phyloP scores from a whole-genome alignment of 2,888 invertebrate genomes.

The Oxycera nigricornis region DNA sequence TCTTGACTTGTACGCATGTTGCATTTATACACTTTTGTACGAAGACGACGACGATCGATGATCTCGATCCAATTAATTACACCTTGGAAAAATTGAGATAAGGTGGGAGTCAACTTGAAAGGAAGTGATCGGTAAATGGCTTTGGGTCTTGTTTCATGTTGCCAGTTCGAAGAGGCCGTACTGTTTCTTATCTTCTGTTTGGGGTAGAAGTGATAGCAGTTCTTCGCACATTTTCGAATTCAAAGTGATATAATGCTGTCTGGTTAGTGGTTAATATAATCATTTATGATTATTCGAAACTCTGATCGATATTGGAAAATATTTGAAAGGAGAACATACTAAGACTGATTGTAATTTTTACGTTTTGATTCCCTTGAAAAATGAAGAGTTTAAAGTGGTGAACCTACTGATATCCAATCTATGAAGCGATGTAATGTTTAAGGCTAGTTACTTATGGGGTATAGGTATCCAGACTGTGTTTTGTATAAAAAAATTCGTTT shows the following conservation, averaged over 20 bases:
- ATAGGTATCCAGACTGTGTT: too few relatives aligned
- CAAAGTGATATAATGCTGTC: conserved; percentile 30
- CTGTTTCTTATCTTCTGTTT: conserved; percentile 7
- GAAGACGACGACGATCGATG: conserved; percentile 23
- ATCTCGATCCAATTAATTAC: conserved; percentile 40
- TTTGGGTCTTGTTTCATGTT: neutral
- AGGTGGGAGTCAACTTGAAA: conserved; percentile 27
- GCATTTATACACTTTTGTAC: conserved; percentile 25
- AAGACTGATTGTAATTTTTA: too few relatives aligned
- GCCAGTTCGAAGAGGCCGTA: conserved; percentile 14
- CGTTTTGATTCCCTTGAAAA: too few relatives aligned
- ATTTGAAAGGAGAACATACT: too few relatives aligned
- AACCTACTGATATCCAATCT: too few relatives aligned
- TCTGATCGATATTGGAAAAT: too few relatives aligned
- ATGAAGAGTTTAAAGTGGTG: too few relatives aligned
- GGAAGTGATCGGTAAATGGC: conserved; percentile 33
- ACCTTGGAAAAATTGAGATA: conserved; percentile 36
- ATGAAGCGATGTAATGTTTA: too few relatives aligned
- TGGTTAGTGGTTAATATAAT: conserved; percentile 13
- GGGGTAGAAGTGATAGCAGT: conserved; percentile 19
- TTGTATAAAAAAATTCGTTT: too few relatives aligned
- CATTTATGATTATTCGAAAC: too few relatives aligned
- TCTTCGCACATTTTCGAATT: conserved; percentile 28
- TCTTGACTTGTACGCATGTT: conserved; percentile 35
- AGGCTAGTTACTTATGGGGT: too few relatives aligned